Percentiles rank a stretch among this genome's conserved stretches.
Evolutionary conservation across 2,797 vertebrate species (phyloP).

Genomic region (Petrocephalus schoutedeni): DNA sequence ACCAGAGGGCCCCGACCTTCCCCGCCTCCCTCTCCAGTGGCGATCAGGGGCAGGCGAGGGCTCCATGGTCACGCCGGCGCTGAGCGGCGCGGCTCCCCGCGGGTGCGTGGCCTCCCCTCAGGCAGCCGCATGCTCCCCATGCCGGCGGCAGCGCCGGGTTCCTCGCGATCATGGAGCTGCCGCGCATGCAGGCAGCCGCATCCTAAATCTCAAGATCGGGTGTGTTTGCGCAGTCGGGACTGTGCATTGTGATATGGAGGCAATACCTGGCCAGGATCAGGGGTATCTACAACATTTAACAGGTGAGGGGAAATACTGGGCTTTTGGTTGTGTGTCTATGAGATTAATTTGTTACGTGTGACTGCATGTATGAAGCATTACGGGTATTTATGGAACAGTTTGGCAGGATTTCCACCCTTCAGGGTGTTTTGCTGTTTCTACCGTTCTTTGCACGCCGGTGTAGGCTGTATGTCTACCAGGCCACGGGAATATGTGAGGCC

Average conservation of each 20-base stretch:
- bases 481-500: neutral
- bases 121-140: neutral
- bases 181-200: neutral
- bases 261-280: neutral
- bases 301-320: neutral
- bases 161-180: neutral
- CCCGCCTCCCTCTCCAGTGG: neutral
- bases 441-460: neutral
- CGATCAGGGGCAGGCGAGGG: neutral
- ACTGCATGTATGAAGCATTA: neutral
- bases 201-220: neutral
- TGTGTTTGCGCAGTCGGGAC: neutral
- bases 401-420: neutral
- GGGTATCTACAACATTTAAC: neutral
- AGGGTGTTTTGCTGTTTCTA: neutral
- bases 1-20: neutral
- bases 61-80: neutral
- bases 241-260: neutral
- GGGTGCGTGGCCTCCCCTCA: neutral
- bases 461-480: neutral
- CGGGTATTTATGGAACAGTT: neutral
- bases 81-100: neutral
- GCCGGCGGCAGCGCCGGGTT: neutral
- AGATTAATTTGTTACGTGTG: neutral
- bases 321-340: neutral